A percentile compares a stretch with the other conserved stretches of the same genome.
phyloP scores from a whole-genome alignment of 1,140 invertebrate species.

The Drosophila nannoptera region DNA sequence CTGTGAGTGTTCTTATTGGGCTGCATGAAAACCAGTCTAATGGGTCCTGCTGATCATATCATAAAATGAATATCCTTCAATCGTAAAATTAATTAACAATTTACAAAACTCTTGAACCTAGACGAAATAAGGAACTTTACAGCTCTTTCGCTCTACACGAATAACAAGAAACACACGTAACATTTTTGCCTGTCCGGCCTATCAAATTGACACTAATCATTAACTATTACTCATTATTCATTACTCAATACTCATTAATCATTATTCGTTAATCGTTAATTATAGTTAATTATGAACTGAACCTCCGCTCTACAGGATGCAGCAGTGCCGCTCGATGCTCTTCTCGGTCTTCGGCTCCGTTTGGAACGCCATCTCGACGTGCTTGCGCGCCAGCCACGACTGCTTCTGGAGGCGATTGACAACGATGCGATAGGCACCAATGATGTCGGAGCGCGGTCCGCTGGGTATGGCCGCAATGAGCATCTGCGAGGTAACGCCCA shows the following conservation, averaged over 20 bases:
- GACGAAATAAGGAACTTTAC: constrained; percentile 59
- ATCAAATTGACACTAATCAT: constrained; percentile 37
- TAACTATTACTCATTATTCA: constrained; percentile 5
- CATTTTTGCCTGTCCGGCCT: neutral
- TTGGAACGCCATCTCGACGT: constrained; percentile 75
- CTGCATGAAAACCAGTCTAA: constrained; percentile 4
- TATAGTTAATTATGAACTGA: constrained; percentile 29
- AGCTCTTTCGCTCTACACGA: constrained; percentile 16
- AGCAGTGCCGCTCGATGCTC: constrained; percentile 72
- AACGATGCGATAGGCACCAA: constrained; percentile 80
- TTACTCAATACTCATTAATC: constrained; percentile 12
- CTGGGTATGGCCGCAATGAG: constrained; percentile 72
- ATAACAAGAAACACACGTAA: constrained; percentile 11
- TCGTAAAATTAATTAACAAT: constrained; percentile 56
- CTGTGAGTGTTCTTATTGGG: neutral
- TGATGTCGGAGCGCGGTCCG: constrained; percentile 79
- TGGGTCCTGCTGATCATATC: constrained; percentile 30
- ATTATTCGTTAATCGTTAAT: constrained; percentile 2
- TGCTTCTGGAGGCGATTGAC: constrained; percentile 79
- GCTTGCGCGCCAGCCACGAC: constrained; percentile 72
- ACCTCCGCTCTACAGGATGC: constrained; percentile 69
- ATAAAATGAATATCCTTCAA: constrained; percentile 24
- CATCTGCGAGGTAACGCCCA: constrained; percentile 78
- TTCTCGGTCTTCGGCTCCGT: constrained; percentile 72
- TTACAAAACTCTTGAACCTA: constrained; percentile 53